Base-by-base conservation (phyloP, 2,113 vertebrate genomes). In the Genyomyrus donnyi region DNA sequence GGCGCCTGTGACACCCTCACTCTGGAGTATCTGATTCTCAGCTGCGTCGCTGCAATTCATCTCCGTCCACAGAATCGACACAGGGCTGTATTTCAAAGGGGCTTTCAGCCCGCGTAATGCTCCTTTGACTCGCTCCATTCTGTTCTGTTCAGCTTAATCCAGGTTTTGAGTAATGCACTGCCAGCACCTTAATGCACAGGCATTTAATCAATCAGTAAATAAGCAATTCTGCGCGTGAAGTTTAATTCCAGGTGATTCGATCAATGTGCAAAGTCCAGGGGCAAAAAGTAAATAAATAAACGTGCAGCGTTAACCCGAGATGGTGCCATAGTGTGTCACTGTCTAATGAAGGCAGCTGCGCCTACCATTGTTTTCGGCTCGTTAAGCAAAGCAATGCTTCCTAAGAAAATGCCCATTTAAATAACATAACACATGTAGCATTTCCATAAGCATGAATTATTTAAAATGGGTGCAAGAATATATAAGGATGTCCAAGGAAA, bases 191-290 rank as follows among this genome's bases (percentile, higher is more conserved):
- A 74, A 80, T 53, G 85, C 49, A 70, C 39, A 13, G 80, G 48
- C 70, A 49, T 88, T 80, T 88, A 90, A 90, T 88, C 90, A 88
- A 90, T 90, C 45, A 52, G 86, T 84, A 88, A 84, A 88, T 90
- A 90, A 88, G 86, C 52, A 58, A 88, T 62, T 56, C 50, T 21
- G 27, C 24, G 19, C 58, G 50, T 62, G 50, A 45, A 39, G 80
- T 62, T 89, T 85, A 89, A 89, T 58, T 85, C 52, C 89, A 56
- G 50, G 39, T 62, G 80, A 89, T 58, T 42, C 56, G 83, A 89
- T 89, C 89, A 45, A 85, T 89, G 52, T 50, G 10, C 74, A 77
- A 17, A 62, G 49, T 85, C 58, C 80, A 31, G 49, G 11, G 77
- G 74, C 6, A 52, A 66, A 89, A 89, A 17, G 31, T 6, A 77